Evolutionary conservation across 2,113 vertebrate genomes (phyloP), one percentile per base, ranked within the genome.

Genomic region (Calyptommatus sinebrachiatus): DNA sequence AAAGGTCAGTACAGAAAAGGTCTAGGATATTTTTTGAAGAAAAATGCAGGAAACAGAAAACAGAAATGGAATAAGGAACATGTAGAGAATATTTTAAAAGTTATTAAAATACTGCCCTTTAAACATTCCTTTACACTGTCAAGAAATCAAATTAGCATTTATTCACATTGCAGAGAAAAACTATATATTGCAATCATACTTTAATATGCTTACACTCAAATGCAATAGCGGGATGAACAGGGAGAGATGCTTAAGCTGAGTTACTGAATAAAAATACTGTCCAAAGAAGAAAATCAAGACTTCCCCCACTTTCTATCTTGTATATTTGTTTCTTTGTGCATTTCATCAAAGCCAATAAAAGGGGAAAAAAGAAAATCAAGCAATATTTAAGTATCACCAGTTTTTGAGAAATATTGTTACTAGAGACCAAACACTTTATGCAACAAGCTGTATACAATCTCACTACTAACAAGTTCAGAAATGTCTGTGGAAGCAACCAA

Each of bases 91-190:
- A 41, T 0, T 0, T 21, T 0, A 69, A 3, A 73, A 61, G 14
- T 8, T 50, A 20, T 9, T 66, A 63, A 41, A 78, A 71, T 4
- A 14, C 35, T 86, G 80, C 5, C 21, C 21, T 29, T 41, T 41
- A 76, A 80, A 76, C 21, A 48, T 14, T 76, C 35, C 20, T 62
- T 62, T 62, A 62, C 20, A 83, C 63, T 60, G 76, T 71, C 66
- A 66, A 87, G 63, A 83, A 29, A 80, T 11, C 82, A 9, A 18
- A 5, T 74, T 72, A 79, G 35, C 77, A 73, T 31, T n/a, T 71
- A 76, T 86, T 82, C 84, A 26, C 82, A 80, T 75, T 60, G 45
- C 45, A 60, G 79, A 80, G 81, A 50, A 72, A 84, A 88, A 90
- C 46, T n/a, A 63, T 69, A 20, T 41, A 41, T 1, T 0, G 0